phyloP scores from a whole-genome alignment of 2,113 vertebrate species.

The Motacilla alba region DNA sequence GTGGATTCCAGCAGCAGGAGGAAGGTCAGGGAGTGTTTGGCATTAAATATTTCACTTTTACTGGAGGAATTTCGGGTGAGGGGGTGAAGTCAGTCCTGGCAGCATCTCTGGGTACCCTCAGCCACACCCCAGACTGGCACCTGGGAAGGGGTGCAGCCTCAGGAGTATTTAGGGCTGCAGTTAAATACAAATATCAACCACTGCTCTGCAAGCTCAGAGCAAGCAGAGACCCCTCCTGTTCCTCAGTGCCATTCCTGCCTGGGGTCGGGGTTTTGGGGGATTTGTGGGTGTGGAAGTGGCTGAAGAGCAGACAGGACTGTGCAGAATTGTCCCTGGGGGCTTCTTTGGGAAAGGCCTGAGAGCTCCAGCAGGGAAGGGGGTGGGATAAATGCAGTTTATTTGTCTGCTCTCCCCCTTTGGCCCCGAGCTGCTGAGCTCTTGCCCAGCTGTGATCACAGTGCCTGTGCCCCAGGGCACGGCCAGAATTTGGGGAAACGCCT shows the following conservation, averaged over 20 bases:
- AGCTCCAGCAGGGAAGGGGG: background rate
- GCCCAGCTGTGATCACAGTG: background rate
- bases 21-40: background rate
- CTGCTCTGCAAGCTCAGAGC: background rate
- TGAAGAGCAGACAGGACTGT: background rate
- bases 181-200: background rate
- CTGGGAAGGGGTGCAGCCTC: background rate
- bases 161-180: background rate
- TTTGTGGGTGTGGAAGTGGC: accelerated
- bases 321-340: background rate
- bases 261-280: background rate
- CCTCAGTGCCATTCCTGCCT: background rate
- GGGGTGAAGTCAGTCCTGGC: background rate
- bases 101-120: background rate
- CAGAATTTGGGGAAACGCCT: background rate
- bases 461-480: background rate
- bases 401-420: background rate
- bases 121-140: background rate
- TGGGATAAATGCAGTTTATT: background rate
- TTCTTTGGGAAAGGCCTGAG: background rate
- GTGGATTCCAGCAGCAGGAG: background rate
- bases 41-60: background rate
- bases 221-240: background rate
- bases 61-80: background rate
- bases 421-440: background rate